Evolutionary conservation across 1,140 invertebrate genomes (phyloP).

Genomic region (Ectropis grisescens): DNA sequence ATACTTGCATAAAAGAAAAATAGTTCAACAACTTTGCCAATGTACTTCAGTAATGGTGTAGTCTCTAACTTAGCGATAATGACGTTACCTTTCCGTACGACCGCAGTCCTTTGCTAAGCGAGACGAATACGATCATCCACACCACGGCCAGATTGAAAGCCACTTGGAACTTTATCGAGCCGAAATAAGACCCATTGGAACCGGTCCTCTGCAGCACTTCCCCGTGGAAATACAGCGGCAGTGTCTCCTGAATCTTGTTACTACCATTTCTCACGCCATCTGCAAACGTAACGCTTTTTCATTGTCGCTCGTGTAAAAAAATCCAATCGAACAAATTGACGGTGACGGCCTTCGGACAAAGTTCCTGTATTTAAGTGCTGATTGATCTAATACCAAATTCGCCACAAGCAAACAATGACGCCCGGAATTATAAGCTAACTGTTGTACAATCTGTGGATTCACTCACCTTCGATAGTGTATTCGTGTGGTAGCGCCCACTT

Average conservation of each 20-base stretch:
- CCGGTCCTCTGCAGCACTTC: conserved; percentile 82
- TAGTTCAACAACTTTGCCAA: too few species aligned
- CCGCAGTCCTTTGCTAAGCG: conserved; percentile 88
- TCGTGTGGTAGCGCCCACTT: conserved; percentile 84
- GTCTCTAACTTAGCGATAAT: too few species aligned
- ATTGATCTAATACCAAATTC: conserved; percentile 6
- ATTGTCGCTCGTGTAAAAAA: conserved; percentile 6
- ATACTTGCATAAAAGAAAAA: too few species aligned
- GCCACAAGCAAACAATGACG: too few species aligned
- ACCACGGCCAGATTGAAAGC: conserved; percentile 91
- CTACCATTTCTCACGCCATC: conserved; percentile 31
- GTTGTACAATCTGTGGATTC: conserved; percentile 8
- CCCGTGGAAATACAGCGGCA: conserved; percentile 87
- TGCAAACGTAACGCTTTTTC: conserved; percentile 25
- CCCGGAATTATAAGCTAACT: too few species aligned
- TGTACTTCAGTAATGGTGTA: too few species aligned
- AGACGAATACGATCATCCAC: conserved; percentile 91
- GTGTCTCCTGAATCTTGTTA: conserved; percentile 79
- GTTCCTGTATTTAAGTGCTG: conserved; percentile 8
- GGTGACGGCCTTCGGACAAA: conserved; percentile 32
- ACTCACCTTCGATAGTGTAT: conserved; percentile 75
- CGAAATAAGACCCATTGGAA: conserved; percentile 71
- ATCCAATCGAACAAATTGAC: conserved; percentile 16
- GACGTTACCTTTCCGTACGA: conserved; percentile 91
- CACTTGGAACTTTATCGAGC: conserved; percentile 86